A percentile compares a stretch with the other conserved stretches of the same genome.
These are phyloP conservation scores for Acropora tenuis DNA, from an alignment of 64 coral and sea anemone species.

Conservation along the genomic window DNA sequence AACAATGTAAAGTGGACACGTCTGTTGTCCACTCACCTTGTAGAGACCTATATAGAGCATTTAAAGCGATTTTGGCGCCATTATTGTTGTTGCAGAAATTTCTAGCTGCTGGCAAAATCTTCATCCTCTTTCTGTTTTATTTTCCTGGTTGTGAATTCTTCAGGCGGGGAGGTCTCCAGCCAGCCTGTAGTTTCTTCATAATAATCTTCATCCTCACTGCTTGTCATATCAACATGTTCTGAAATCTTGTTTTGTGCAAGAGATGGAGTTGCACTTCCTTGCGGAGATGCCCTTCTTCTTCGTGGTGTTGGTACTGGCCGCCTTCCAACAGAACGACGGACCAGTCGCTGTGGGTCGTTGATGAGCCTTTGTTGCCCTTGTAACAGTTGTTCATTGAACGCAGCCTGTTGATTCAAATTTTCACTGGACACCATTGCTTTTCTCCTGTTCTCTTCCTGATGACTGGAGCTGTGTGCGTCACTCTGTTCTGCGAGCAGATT, in stretches of 20 bases:
- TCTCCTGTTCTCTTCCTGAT: not conserved
- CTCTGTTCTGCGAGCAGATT: not conserved
- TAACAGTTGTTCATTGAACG: not conserved
- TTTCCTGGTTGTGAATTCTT: not conserved
- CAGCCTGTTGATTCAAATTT: not conserved
- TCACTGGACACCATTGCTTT: not conserved
- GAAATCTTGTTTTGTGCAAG: not conserved
- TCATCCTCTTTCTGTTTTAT: not conserved
- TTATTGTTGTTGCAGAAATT: not conserved
- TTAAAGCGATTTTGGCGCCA: no score
- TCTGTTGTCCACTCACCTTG: no score
- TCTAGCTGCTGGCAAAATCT: not conserved
- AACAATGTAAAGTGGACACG: no score
- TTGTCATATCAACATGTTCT: not conserved
- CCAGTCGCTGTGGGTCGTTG: not conserved
- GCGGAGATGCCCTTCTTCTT: not conserved
- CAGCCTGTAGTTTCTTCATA: not conserved
- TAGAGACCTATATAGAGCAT: no score
- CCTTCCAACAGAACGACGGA: not conserved
- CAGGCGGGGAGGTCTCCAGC: not conserved
- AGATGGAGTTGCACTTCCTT: not conserved
- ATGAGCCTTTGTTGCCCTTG: not conserved
- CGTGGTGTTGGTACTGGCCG: conserved; percentile 34
- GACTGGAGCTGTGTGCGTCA: not conserved
- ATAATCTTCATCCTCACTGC: not conserved